Conservation (phyloP, 2,113 vertebrate species). For the Tachuris rubrigastra region DNA sequence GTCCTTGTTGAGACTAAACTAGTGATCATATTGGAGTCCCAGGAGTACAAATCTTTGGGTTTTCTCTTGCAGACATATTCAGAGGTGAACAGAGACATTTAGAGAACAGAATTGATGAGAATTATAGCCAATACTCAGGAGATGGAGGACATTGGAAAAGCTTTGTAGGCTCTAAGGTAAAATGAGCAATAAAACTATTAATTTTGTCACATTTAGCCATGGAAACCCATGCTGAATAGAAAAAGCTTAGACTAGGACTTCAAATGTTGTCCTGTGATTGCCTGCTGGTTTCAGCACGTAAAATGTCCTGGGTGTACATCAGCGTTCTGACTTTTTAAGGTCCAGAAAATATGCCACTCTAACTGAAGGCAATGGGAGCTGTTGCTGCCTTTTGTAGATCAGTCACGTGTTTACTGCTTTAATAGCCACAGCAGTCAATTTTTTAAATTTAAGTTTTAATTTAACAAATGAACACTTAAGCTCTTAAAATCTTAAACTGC, state of each 20-base stretch:
- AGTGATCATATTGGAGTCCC: rapidly evolving
- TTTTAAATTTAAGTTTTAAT: neutral
- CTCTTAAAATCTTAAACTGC: neutral
- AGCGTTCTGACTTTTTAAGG: neutral
- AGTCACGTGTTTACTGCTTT: neutral
- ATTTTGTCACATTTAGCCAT: neutral
- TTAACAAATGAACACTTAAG: neutral
- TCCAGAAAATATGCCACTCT: neutral
- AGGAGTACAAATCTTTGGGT: neutral
- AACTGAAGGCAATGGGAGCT: neutral
- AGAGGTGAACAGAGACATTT: neutral
- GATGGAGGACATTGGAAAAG: neutral
- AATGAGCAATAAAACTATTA: neutral
- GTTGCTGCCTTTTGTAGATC: neutral
- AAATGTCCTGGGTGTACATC: neutral
- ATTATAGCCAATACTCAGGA: neutral
- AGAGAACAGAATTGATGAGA: neutral
- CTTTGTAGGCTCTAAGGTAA: neutral
- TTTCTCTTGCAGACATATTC: neutral
- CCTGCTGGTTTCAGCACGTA: neutral
- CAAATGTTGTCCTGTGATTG: rapidly evolving
- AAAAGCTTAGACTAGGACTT: neutral
- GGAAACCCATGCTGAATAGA: neutral
- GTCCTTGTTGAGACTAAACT: neutral
- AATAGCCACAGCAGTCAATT: neutral